Evolutionary conservation across 1,140 invertebrate genomes (phyloP).

Genomic region (Drosophila mauritiana): DNA sequence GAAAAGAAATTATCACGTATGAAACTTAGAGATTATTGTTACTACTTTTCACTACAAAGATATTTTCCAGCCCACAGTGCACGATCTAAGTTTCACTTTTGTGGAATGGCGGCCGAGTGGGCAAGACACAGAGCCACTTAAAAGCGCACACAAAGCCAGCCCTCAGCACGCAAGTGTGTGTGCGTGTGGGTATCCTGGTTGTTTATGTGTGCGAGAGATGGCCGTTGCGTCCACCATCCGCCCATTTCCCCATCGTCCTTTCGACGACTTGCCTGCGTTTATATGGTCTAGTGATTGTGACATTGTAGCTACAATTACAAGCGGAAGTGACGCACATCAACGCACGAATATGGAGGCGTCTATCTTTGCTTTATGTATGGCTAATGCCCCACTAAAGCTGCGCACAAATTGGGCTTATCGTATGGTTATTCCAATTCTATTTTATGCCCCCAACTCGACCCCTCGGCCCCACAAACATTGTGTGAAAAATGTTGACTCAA

Average conservation of each 20-base stretch:
- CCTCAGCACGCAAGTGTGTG: background rate
- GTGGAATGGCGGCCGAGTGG: constrained; percentile 69
- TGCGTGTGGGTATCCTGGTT: constrained; percentile 21
- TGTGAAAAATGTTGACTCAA: constrained; percentile 77
- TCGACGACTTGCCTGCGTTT: constrained; percentile 62
- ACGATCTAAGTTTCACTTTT: constrained; percentile 69
- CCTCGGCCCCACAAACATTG: constrained; percentile 52
- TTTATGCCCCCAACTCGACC: constrained; percentile 64
- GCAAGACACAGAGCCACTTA: constrained; percentile 72
- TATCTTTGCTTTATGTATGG: constrained; percentile 80
- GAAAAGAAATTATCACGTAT: too few relatives aligned
- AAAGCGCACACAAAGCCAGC: constrained; percentile 69
- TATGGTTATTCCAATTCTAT: constrained; percentile 83
- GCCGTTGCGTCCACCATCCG: background rate
- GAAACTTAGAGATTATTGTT: too few relatives aligned
- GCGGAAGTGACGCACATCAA: constrained; percentile 81
- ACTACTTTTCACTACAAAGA: too few relatives aligned
- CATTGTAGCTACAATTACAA: constrained; percentile 83
- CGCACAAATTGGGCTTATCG: constrained; percentile 83
- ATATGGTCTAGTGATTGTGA: constrained; percentile 82
- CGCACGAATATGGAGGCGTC: constrained; percentile 65
- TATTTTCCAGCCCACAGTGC: constrained; percentile 13
- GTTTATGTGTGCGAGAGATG: constrained; percentile 42
- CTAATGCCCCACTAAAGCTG: constrained; percentile 80
- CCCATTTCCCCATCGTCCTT: background rate